Percentiles rank a stretch among this genome's conserved stretches.
Conservation (phyloP, 1,140 invertebrate species). For the Trinorchestia longiramus region DNA sequence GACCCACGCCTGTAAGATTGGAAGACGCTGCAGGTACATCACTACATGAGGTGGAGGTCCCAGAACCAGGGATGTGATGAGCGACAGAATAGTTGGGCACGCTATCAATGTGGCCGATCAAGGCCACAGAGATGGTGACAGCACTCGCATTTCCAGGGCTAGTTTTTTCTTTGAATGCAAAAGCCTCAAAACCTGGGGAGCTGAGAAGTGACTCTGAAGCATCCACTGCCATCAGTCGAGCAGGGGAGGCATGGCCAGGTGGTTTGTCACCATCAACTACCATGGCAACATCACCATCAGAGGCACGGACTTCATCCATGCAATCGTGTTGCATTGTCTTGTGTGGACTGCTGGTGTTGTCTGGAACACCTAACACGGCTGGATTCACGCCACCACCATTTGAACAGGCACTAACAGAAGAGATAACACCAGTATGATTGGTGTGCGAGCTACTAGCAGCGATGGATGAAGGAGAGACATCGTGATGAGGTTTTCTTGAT, state of each 20-base stretch:
- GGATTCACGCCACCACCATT: background rate
- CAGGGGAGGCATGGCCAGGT: background rate
- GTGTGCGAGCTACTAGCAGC: too few relatives aligned
- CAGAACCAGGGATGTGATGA: too few relatives aligned
- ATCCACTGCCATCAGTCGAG: background rate
- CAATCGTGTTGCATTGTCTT: background rate
- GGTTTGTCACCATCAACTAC: background rate
- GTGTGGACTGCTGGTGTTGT: background rate
- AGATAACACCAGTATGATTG: too few relatives aligned
- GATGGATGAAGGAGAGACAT: too few relatives aligned
- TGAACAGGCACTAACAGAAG: background rate
- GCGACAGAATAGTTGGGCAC: too few relatives aligned
- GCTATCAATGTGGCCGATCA: too few relatives aligned
- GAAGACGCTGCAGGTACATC: too few relatives aligned
- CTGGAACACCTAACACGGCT: background rate
- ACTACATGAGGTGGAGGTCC: too few relatives aligned
- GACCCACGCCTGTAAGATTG: background rate
- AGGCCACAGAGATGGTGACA: background rate
- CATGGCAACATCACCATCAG: background rate
- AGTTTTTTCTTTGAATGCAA: background rate
- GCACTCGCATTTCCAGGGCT: background rate
- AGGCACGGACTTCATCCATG: background rate
- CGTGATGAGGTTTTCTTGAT: too few relatives aligned
- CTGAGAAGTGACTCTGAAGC: background rate
- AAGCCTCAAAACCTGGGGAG: background rate